These are phyloP conservation scores for Zhuqinia jingwanae DNA, from an alignment of 2,888 invertebrate genomes.

Conservation along the genomic window DNA sequence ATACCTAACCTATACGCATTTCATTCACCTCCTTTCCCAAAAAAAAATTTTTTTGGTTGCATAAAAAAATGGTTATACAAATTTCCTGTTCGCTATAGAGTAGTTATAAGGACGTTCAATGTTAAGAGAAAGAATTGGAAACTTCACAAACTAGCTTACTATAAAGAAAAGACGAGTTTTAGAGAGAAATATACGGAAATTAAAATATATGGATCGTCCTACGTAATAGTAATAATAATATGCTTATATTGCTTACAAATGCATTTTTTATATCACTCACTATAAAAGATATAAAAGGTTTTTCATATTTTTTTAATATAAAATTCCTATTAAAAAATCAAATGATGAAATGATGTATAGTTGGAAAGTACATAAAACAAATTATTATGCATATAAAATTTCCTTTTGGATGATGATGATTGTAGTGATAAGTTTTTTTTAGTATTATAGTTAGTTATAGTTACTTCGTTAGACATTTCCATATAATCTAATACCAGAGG, in stretches of 20 bases:
- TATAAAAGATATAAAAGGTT: too few relatives aligned
- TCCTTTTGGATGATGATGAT: constrained; percentile 17
- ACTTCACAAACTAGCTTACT: constrained; percentile 42
- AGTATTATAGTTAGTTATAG: constrained; percentile 15
- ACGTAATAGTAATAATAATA: too few relatives aligned
- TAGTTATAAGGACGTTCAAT: constrained; percentile 11
- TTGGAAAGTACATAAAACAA: constrained; percentile 24
- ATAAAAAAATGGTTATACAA: constrained; percentile 57
- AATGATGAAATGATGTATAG: constrained; percentile 28
- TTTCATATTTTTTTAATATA: neutral
- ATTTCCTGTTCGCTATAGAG: constrained; percentile 48
- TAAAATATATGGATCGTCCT: constrained; percentile 28
- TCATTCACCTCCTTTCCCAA: constrained; percentile 19
- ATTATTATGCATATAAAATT: constrained; percentile 54
- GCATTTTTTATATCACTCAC: too few relatives aligned
- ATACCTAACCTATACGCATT: too few relatives aligned
- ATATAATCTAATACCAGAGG: neutral
- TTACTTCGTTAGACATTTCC: constrained; percentile 27
- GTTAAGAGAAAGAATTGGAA: constrained; percentile 31
- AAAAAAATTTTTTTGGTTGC: constrained; percentile 39
- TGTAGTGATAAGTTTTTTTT: neutral
- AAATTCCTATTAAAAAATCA: neutral
- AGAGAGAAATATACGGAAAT: constrained; percentile 15
- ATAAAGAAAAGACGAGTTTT: constrained; percentile 8
- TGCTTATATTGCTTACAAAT: too few relatives aligned